Conservation (phyloP, 1,140 invertebrate species). For the Scylla paramamosain region DNA sequence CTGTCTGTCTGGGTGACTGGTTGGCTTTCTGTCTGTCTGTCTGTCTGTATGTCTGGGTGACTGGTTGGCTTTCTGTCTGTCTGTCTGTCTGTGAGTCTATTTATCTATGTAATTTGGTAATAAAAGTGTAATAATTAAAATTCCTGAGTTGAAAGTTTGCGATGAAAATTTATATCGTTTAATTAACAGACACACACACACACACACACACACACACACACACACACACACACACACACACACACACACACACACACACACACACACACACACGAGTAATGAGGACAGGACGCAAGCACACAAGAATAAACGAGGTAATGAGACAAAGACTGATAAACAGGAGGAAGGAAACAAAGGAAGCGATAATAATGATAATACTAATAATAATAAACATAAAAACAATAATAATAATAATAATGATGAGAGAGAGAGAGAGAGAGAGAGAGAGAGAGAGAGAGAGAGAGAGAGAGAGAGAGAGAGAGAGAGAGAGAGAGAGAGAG, state of each 20-base stretch:
- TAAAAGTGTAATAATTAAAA: too few relatives aligned
- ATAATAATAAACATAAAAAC: neutral
- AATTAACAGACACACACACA: slow-evolving; percentile 43
- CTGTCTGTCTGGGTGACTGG: too few relatives aligned
- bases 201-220: slow-evolving; percentile 65
- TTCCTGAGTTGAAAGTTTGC: neutral
- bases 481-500: slow-evolving; percentile 32
- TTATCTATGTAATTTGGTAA: too few relatives aligned
- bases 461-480: neutral
- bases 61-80: too few relatives aligned
- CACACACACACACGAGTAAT: slow-evolving; percentile 28
- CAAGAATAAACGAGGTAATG: neutral
- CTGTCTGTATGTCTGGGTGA: too few relatives aligned
- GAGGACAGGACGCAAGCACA: neutral
- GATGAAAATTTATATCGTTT: neutral
- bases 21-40: too few relatives aligned
- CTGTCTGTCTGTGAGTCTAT: too few relatives aligned
- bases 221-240: slow-evolving; percentile 51
- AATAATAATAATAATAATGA: neutral
- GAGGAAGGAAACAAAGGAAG: slow-evolving; percentile 47
- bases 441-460: slow-evolving; percentile 40
- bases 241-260: slow-evolving; percentile 54
- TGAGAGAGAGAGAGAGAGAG: slow-evolving; percentile 28
- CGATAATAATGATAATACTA: neutral
- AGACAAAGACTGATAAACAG: slow-evolving; percentile 40